These are phyloP conservation scores for Leguminivora glycinivorella DNA, from an alignment of 1,140 invertebrate genomes.

Conservation along the genomic window DNA sequence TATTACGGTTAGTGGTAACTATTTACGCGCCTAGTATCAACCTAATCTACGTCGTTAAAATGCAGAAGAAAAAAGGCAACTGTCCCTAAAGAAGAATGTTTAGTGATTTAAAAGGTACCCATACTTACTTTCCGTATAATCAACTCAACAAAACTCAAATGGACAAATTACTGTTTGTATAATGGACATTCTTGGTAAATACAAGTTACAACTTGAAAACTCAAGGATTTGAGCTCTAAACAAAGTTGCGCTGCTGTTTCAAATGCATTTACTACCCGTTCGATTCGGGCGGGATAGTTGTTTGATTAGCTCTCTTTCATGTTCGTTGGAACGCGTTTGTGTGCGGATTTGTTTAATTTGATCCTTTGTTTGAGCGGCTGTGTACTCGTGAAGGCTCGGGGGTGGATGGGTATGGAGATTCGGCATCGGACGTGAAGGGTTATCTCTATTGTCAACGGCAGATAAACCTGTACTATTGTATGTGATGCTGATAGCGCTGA, in stretches of 20 bases:
- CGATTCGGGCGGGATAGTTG: slow-evolving; percentile 51
- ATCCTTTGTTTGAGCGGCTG: slow-evolving; percentile 73
- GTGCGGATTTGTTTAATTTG: slow-evolving; percentile 76
- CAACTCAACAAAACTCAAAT: too few relatives aligned
- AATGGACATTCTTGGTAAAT: too few relatives aligned
- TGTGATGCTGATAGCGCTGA: slow-evolving; percentile 5
- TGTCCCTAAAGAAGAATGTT: too few relatives aligned
- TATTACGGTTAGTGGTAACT: too few relatives aligned
- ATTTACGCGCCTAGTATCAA: too few relatives aligned
- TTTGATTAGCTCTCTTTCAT: slow-evolving; percentile 77
- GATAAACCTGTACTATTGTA: slow-evolving; percentile 50
- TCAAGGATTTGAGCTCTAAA: neutral
- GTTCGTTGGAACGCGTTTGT: slow-evolving; percentile 68
- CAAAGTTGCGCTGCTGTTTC: neutral
- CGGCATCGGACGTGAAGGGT: slow-evolving; percentile 53
- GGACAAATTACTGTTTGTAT: too few relatives aligned
- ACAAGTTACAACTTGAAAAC: too few relatives aligned
- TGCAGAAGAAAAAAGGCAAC: too few relatives aligned
- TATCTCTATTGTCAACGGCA: slow-evolving; percentile 64
- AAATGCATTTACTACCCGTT: neutral
- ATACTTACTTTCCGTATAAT: too few relatives aligned
- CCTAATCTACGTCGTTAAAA: too few relatives aligned
- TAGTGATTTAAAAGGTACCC: too few relatives aligned
- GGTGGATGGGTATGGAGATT: slow-evolving; percentile 60
- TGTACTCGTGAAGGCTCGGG: slow-evolving; percentile 65